These are phyloP conservation scores for Columba guinea DNA, from an alignment of 2,797 vertebrate genomes.

Conservation along the genomic window DNA sequence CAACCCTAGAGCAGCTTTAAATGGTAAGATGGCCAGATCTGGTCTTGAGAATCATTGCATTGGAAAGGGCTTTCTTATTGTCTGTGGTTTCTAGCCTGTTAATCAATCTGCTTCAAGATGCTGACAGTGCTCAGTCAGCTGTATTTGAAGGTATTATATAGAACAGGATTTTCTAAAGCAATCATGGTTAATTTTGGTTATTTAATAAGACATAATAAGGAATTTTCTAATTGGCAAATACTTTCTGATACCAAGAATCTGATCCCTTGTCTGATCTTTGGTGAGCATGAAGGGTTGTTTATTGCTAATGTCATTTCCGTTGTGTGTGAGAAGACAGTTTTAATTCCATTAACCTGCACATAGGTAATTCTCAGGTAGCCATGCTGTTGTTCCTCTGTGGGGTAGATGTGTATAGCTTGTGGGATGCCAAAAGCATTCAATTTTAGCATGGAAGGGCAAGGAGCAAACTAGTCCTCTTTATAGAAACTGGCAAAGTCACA, in stretches of 20 bases:
- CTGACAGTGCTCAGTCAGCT: background rate
- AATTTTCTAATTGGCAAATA: background rate
- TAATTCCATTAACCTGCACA: background rate
- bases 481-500: background rate
- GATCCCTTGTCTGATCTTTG: background rate
- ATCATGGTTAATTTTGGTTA: background rate
- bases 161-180: background rate
- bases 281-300: background rate
- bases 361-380: background rate
- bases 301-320: background rate
- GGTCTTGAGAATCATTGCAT: rapidly evolving
- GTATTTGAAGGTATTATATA: background rate
- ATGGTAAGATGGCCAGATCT: background rate
- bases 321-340: background rate
- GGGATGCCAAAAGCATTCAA: background rate
- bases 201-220: background rate
- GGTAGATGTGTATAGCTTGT: background rate
- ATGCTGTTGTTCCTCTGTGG: background rate
- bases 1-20: background rate
- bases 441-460: background rate
- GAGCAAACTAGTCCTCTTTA: background rate
- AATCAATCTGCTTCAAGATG: background rate
- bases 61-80: background rate
- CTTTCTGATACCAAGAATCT: background rate
- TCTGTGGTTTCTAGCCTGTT: background rate